Evolutionary conservation across 30 jellyfish, hydroid and myxozoan species (phyloP), one percentile per base, ranked within the genome.

Genomic region (Pseudorhiza aurosa): DNA sequence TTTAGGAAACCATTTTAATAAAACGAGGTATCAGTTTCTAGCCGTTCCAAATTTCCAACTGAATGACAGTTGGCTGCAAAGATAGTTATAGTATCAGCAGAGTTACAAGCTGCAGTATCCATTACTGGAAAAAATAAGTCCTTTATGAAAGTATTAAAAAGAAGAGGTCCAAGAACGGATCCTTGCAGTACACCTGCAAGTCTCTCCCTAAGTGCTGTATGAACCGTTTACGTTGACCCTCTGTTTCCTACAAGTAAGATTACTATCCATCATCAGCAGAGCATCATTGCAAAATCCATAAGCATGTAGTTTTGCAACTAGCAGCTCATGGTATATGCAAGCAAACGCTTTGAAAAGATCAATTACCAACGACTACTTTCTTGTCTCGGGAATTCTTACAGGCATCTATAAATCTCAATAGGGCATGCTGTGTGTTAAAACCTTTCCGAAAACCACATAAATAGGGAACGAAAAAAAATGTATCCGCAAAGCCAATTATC

Each of bases 101-200:
- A 57, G 47, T 57, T 57, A 57, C 39, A 57, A 17, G 25, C 27
- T n/a, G n/a, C n/a, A n/a, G 55, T 42, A 42, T 42, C 55, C 9
- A n/a, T 40, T 8, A 77, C 8, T 8, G 2, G 4, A 21, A 58
- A 42, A 73, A 81, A 58, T 17, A 43, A 10, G 0, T 81, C 93
- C 36, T 67, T 81, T 1, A 81, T 64, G 22, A 22, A 68, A 25
- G 49, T 46, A 51, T 30, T 46, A 24, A 82, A 82, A 18, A 82
- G 76, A n/a, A 82, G 49, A 18, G 94, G 94, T 8, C 90, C 89
- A 1, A 68, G 26, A 60, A 82, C 67, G 1, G 88, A 82, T 5
- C 95, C 95, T 69, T 82, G 95, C 30, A 82, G 81, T 26, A 71
- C 95, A 32, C 95, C 90, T n/a, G 3, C 15, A 19, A 4, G 19